phyloP scores from a whole-genome alignment of 1,140 invertebrate genomes.

The Brachionus calyciflorus region DNA sequence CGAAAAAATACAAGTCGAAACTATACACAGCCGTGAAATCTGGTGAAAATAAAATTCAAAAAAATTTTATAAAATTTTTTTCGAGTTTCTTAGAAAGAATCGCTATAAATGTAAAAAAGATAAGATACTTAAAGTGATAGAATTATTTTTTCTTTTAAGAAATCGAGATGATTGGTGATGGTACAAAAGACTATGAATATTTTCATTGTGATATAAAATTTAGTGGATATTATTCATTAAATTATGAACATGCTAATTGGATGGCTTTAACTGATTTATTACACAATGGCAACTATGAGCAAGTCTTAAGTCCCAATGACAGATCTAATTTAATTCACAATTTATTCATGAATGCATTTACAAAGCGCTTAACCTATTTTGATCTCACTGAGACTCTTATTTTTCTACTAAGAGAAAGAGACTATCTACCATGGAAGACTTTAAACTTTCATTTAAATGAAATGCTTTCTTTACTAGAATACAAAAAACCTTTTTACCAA shows the following conservation, averaged over 20 bases:
- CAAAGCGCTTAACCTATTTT: not conserved
- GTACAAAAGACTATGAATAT: not conserved
- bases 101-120: no score
- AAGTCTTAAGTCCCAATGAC: not conserved
- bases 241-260: slow-evolving; percentile 34
- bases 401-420: not conserved
- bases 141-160: not conserved
- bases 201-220: slow-evolving; percentile 35
- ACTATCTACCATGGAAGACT: slow-evolving; percentile 36
- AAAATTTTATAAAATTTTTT: no score
- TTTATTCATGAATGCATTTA: slow-evolving; percentile 27
- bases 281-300: not conserved
- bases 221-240: slow-evolving; percentile 6
- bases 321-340: slow-evolving; percentile 40
- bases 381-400: not conserved
- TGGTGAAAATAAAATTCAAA: no score
- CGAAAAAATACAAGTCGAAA: no score
- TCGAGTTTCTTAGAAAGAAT: no score
- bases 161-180: not conserved
- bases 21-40: no score
- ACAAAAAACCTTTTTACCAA: slow-evolving; percentile 23
- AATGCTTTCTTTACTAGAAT: slow-evolving; percentile 21
- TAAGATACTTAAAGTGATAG: not conserved
- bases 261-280: not conserved
- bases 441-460: slow-evolving; percentile 23